Evolutionary conservation across 2,888 invertebrate genomes (phyloP), one percentile per base, ranked within the genome.

Genomic region (Hirtodrosophila cameraria): DNA sequence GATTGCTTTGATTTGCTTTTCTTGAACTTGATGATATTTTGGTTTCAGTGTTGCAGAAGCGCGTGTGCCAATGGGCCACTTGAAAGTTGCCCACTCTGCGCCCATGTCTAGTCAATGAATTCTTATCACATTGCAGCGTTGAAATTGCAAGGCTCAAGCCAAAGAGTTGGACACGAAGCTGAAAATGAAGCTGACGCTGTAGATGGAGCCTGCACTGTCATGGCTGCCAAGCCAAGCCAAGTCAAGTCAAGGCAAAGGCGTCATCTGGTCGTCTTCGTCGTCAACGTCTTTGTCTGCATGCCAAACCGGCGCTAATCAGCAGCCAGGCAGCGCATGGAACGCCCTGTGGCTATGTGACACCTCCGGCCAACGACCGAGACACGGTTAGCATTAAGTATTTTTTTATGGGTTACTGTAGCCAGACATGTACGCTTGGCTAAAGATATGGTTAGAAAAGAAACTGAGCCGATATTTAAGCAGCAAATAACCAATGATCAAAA

Each of bases 321-420:
- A 61, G 58, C 41, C 49, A 61, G 58, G 38, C 49, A 13, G 27
- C 11, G 54, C 48, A 18, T 42, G 18, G 43, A 33, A 55, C 33
- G 67, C 46, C 73, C 63, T 31, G 41, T 18, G 61, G 63, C 75
- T 52, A 30, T 50, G 63, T 64, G 75, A 78, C 73, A 63, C 65
- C 78, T 69, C 36, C 70, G 64, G 72, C 55, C 53, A 66, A 62
- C 53, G 53, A 58, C 57, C 67, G 73, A 42, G 13, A 23, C 39
- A 43, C 41, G 36, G 38, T 72, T 58, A 65, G 79, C 46, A 31
- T n/a, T 48, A 60, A 28, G 35, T 48, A 42, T 23, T 20, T 58
- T 75, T 80, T 80, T 81, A 78, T 84, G 81, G 82, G 72, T n/a
- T n/a, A n/a, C n/a, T n/a, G 52, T 66, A 67, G 52, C 53, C 53